Evolutionary conservation across 2,113 vertebrate genomes (phyloP).

Genomic region (Salvator merianae): DNA sequence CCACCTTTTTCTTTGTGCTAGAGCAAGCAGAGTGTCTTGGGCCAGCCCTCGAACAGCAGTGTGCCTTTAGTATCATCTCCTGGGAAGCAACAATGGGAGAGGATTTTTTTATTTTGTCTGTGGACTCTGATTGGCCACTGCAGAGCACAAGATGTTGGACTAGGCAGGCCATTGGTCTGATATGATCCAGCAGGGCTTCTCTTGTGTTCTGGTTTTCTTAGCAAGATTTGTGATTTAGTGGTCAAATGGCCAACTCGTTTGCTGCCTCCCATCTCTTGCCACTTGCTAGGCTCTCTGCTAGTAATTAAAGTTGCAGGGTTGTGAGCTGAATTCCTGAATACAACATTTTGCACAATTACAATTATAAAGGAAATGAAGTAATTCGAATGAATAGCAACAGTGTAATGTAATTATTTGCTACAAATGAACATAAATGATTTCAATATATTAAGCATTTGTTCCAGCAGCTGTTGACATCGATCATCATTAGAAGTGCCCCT

Average conservation of each 20-base stretch:
- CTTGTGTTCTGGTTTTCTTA: neutral
- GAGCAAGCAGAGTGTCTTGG: too few relatives aligned
- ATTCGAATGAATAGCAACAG: slow-evolving; percentile 57
- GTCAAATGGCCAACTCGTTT: neutral
- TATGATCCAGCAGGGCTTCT: neutral
- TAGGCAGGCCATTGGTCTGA: neutral
- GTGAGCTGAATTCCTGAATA: neutral
- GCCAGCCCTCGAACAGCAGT: too few relatives aligned
- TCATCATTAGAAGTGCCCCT: slow-evolving; percentile 50
- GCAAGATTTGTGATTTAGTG: neutral
- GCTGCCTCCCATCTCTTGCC: neutral
- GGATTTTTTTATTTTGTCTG: neutral
- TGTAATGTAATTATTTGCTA: slow-evolving; percentile 59
- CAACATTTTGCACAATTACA: slow-evolving; percentile 48
- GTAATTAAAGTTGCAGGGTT: neutral
- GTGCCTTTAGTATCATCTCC: neutral
- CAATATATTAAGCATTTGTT: slow-evolving; percentile 56
- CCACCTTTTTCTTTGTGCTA: too few relatives aligned
- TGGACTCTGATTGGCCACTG: neutral
- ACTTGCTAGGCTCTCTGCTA: neutral
- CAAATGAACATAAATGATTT: slow-evolving; percentile 66
- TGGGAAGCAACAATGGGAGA: neutral
- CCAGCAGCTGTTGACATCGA: slow-evolving; percentile 49
- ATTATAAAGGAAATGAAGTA: slow-evolving; percentile 62
- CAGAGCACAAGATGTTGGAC: neutral